Evolutionary conservation across 2,888 invertebrate species (phyloP).

Genomic region (Lumbricus terrestris): DNA sequence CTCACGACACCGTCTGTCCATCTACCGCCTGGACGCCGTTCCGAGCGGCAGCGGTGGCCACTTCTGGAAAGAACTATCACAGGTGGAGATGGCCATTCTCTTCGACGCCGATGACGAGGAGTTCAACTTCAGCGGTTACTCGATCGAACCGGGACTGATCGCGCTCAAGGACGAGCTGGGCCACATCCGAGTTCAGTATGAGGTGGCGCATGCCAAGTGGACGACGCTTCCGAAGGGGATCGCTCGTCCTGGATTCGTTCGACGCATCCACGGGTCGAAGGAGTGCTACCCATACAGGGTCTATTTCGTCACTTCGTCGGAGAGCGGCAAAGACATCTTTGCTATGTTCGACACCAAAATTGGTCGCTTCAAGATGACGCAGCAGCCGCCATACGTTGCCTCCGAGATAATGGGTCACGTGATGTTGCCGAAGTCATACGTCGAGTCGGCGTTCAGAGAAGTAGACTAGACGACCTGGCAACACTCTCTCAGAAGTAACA

Average conservation of each 20-base stretch:
- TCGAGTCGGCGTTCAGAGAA: neutral
- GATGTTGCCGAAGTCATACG: neutral
- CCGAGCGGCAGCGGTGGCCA: no score
- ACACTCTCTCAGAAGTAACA: no score
- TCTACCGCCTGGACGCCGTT: no score
- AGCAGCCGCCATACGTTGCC: neutral
- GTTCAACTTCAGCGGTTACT: no score
- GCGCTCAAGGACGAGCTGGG: no score
- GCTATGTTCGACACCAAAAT: constrained; percentile 3
- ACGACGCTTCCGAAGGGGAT: neutral
- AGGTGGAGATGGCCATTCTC: neutral
- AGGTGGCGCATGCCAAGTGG: neutral
- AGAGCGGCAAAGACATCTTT: neutral
- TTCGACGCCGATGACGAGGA: neutral
- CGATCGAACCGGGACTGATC: no score
- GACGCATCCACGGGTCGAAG: neutral
- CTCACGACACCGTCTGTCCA: no score
- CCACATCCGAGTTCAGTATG: no score
- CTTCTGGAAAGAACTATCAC: neutral
- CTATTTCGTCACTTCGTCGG: neutral
- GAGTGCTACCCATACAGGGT: neutral
- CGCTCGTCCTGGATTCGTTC: neutral
- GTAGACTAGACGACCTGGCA: no score
- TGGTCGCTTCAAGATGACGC: neutral
- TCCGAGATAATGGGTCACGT: neutral